Evolutionary conservation across 2,113 vertebrate genomes (phyloP).

Genomic region (Parus major): DNA sequence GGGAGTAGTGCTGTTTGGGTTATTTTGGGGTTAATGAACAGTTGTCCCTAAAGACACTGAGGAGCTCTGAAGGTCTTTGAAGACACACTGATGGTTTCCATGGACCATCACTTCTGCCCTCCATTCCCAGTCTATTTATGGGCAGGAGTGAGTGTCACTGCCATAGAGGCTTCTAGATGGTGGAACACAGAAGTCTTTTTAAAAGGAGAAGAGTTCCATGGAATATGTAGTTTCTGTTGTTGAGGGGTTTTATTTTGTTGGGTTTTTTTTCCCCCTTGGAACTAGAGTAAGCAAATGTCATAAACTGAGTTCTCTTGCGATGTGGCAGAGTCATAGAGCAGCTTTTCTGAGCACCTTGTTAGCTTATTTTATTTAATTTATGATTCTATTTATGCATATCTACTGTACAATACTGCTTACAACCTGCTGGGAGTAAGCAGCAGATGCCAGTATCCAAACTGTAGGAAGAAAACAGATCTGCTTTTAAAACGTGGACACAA

Average conservation of each 20-base stretch:
- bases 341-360: conserved; percentile 42
- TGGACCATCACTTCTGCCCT: not conserved
- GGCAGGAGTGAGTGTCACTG: not conserved
- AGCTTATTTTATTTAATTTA: conserved; percentile 32
- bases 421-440: not conserved
- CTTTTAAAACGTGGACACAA: not conserved
- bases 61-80: not conserved
- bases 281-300: not conserved
- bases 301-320: not conserved
- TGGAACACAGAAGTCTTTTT: not conserved
- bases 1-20: not conserved
- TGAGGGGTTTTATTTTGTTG: not conserved
- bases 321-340: not conserved
- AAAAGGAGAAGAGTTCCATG: not conserved
- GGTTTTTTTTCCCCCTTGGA: not conserved
- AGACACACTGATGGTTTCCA: not conserved
- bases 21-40: not conserved
- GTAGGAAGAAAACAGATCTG: not conserved
- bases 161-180: not conserved
- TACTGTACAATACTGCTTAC: conserved; percentile 28
- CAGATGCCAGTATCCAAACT: not conserved
- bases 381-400: conserved; percentile 31
- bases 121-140: not conserved
- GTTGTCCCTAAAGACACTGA: not conserved
- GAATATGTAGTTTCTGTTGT: not conserved